Evolutionary conservation across 2,113 vertebrate genomes (phyloP).

Genomic region (Formicarius rufipectus): DNA sequence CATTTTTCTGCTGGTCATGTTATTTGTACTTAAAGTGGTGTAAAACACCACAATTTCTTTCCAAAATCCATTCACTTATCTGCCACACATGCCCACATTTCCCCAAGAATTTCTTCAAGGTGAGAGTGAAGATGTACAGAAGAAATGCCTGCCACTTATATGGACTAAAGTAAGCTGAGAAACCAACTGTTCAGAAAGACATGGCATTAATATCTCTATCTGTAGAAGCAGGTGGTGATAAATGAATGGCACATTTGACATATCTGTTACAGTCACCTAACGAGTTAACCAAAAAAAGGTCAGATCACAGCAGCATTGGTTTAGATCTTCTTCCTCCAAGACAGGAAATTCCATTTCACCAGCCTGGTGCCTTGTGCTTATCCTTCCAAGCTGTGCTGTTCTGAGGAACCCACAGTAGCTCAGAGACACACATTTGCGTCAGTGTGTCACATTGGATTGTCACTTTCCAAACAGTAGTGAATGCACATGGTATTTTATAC

Average conservation of each 20-base stretch:
- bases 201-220: background rate
- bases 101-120: background rate
- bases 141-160: background rate
- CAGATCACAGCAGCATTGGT: slow-evolving; percentile 29
- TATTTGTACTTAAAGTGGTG: background rate
- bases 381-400: slow-evolving; percentile 37
- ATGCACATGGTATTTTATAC: background rate
- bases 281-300: slow-evolving; percentile 17
- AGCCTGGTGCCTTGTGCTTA: background rate
- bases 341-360: slow-evolving; percentile 56
- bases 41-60: background rate
- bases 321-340: slow-evolving; percentile 17
- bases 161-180: background rate
- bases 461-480: background rate
- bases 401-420: slow-evolving; percentile 15
- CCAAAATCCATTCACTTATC: background rate
- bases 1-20: background rate
- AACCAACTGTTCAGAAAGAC: slow-evolving; percentile 13
- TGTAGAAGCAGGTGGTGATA: slow-evolving; percentile 33
- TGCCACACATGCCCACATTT: background rate
- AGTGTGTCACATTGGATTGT: background rate
- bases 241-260: slow-evolving; percentile 42
- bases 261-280: slow-evolving; percentile 17
- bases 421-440: background rate
- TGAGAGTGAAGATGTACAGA: background rate